Evolutionary conservation across 64 coral and sea anemone species (phyloP).

Genomic region (Dendronephthya gigantea): DNA sequence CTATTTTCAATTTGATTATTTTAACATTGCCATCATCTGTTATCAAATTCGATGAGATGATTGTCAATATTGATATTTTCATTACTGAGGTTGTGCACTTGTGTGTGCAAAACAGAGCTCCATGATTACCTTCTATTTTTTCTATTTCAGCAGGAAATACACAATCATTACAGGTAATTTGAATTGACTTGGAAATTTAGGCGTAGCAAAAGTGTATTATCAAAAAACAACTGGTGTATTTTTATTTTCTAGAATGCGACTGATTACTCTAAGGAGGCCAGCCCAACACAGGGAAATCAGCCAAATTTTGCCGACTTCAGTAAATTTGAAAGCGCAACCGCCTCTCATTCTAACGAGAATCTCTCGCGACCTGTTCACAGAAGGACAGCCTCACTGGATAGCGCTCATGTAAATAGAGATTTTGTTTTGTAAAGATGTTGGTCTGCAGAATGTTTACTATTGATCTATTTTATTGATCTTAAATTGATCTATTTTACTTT

Average conservation of each 20-base stretch:
- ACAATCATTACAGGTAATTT: no score
- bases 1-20: background rate
- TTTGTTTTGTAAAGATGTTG: no score
- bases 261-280: conserved; percentile 16
- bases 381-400: conserved; percentile 30
- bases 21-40: no score
- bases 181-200: background rate
- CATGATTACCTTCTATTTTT: no score
- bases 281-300: conserved; percentile 17
- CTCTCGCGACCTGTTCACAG: conserved; percentile 33
- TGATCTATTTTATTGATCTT: no score
- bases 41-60: no score
- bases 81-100: no score
- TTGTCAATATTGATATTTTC: no score
- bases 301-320: conserved; percentile 98
- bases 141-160: no score
- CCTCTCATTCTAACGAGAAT: conserved; percentile 23
- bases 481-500: background rate
- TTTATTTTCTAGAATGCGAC: conserved; percentile 2
- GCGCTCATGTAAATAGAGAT: background rate
- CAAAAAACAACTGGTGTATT: background rate
- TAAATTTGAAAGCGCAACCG: conserved; percentile 71
- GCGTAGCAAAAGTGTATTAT: background rate
- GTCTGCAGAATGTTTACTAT: background rate
- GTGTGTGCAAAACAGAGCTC: no score